Conservation (phyloP, 2,113 vertebrate genomes). For the Egretta garzetta region DNA sequence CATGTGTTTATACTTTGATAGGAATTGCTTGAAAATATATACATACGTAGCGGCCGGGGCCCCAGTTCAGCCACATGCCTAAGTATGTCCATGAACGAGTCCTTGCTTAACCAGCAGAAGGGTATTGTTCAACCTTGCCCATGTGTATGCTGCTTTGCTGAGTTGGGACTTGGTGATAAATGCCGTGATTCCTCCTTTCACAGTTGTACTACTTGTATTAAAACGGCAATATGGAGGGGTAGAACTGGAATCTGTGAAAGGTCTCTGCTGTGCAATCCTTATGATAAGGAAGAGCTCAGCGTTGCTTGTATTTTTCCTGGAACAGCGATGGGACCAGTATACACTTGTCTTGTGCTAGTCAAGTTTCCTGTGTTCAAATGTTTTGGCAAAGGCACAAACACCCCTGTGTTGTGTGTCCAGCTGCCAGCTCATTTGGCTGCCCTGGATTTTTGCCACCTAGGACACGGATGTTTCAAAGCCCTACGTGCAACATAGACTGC, state of each 20-base stretch:
- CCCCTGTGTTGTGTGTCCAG: neutral
- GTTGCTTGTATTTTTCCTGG: neutral
- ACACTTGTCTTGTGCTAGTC: neutral
- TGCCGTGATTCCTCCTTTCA: neutral
- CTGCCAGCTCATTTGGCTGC: neutral
- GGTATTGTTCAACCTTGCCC: neutral
- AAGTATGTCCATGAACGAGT: neutral
- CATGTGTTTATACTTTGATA: neutral
- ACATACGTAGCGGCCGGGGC: neutral
- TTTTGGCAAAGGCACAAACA: neutral
- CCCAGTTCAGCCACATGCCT: neutral
- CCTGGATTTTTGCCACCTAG: neutral
- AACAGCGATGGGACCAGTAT: neutral
- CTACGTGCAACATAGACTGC: accelerated
- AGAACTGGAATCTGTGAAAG: neutral
- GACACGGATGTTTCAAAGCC: neutral
- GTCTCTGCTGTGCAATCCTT: neutral
- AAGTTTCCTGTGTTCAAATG: neutral
- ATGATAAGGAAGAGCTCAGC: neutral
- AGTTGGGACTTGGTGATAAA: neutral
- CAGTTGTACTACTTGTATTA: neutral
- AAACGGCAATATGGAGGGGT: neutral
- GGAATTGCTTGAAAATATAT: neutral
- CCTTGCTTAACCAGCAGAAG: neutral
- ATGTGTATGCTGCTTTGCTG: neutral